Base-by-base conservation (phyloP, 2,113 vertebrate genomes). In the Conger conger region DNA sequence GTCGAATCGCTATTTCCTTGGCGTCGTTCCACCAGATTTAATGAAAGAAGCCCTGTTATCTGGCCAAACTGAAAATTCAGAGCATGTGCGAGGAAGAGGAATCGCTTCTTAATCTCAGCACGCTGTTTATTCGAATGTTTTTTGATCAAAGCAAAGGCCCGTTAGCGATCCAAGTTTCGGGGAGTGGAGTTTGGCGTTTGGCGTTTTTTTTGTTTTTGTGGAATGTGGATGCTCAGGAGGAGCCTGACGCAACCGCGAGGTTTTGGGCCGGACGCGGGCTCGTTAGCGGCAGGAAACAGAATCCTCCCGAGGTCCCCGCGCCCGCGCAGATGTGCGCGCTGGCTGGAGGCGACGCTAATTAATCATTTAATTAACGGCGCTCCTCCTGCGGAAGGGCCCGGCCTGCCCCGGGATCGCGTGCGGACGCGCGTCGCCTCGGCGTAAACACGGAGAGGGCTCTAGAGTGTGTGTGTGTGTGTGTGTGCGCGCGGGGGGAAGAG, bases 241-340 rank as follows among this genome's bases (percentile, higher is more conserved):
- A 68, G 27, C 91, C 85, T 73, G 45, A 87, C 91, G 92, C 78
- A 84, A 54, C 85, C 88, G 84, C 85, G 91, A 84, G 88, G 90
- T 90, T 83, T n/a, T n/a, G n/a, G 86, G 80, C 86, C 53, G 85
- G 91, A 83, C 84, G 82, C 83, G 79, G 86, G 88, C 90, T 94
- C 87, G 91, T 94, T 93, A 93, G 87, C 86, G 86, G 86, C 84
- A 88, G 82, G 80, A 86, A 91, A 93, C 93, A 91, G 0, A 92
- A 92, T 90, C 87, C 91, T 92, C 93, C 40, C 20, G 90, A 92
- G 88, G 84, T 50, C 76, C 79, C 86, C 15, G 88, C 83, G 82
- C 86, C 86, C 45, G 83, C 86, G 89, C 92, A 92, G 87, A 92
- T 89, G 87, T 86, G 90, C 42, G 85, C 37, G 53, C 84, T 0